Evolutionary conservation across 2,888 invertebrate genomes (phyloP), one percentile per base, ranked within the genome.

Genomic region (Ichneumoninae sp.): DNA sequence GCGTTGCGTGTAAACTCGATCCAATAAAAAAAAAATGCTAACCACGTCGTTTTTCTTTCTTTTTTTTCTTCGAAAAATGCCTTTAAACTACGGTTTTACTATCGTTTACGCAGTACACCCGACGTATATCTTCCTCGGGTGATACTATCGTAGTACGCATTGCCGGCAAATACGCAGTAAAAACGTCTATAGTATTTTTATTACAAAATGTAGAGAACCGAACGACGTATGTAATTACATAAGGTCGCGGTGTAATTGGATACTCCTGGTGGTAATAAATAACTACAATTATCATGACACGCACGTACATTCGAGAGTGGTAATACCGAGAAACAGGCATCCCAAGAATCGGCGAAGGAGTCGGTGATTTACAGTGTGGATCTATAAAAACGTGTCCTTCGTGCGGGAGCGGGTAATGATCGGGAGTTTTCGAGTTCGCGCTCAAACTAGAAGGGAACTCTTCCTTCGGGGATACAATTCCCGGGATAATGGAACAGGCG

Each of bases 221-320:
- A 71, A 66, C 40, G 71, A 76, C 70, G 47, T 83, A 60, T 22
- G 40, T 80, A 80, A 80, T 83, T 80, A 80, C 76, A 74, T 54
- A 36, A 76, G 75, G 62, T 33, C 30, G 30, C 62, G 71, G 30
- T 83, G 66, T 83, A 79, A 83, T 79, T 79, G 80, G 76, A 83
- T 54, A 70, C 83, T 75, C 47, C 65, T 50, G n/a, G 16, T 62
- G 57, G 65, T 68, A 71, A 83, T 83, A 83, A 80, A 83, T 80
- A 83, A 83, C 80, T 76, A 71, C 71, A 83, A 83, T 83, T 76
- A 83, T 65, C 65, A 57, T 76, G 80, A 80, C 83, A 80, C 80
- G 75, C 80, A 80, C 76, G 76, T 83, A 83, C 69, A 16, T 13
- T 26, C n/a, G 44, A 7, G 69, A 33, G 65, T 40, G 33, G 40